Conservation (phyloP, 1,140 invertebrate genomes). For the Trachymyrmex cornetzi region DNA sequence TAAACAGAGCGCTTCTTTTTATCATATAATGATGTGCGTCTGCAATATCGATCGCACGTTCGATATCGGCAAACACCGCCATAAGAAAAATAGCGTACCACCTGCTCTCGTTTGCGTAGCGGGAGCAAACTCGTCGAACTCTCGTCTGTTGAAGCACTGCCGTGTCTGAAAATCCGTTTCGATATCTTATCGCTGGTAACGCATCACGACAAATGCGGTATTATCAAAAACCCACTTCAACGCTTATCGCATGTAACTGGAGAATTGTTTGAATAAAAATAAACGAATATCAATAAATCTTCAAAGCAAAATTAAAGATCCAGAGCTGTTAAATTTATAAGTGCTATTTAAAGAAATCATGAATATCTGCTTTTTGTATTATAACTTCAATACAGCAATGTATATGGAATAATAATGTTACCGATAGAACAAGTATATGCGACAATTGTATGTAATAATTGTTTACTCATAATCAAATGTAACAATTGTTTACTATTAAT, state of each 20-base stretch:
- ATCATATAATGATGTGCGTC: conserved; percentile 24
- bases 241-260: neutral
- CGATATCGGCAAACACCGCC: conserved; percentile 23
- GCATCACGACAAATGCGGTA: neutral
- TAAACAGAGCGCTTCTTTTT: conserved; percentile 27
- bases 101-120: conserved; percentile 47
- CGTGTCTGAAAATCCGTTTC: conserved; percentile 39
- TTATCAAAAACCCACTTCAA: neutral
- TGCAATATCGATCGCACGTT: conserved; percentile 33
- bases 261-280: neutral
- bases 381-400: neutral
- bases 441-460: neutral
- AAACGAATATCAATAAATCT: neutral
- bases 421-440: neutral
- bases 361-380: neutral
- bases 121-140: conserved; percentile 26
- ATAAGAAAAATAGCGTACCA: conserved; percentile 54
- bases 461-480: conserved; percentile 23
- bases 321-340: neutral
- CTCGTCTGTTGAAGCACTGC: conserved; percentile 10
- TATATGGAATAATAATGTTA: neutral
- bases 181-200: conserved; percentile 43
- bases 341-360: neutral
- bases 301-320: neutral
- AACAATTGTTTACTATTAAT: conserved; percentile 21